A percentile compares a stretch with the other conserved stretches of the same genome.
Conservation (phyloP, 92 coral and sea anemone species). For the Parazoanthus swiftii region DNA sequence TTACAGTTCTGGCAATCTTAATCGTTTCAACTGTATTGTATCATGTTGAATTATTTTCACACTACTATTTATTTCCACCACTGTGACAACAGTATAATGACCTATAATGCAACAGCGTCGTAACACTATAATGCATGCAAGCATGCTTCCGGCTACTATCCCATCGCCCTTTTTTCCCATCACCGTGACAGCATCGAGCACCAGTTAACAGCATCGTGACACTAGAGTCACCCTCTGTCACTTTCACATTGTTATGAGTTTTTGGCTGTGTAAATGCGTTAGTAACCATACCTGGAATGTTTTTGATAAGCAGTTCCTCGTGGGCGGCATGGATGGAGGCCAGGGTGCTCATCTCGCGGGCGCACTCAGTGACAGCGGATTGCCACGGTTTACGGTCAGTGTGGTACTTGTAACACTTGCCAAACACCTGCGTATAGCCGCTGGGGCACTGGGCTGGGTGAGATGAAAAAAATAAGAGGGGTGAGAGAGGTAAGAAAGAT, state of each 20-base stretch:
- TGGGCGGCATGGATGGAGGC: constrained; percentile 57
- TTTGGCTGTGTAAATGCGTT: neutral
- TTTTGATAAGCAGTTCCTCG: constrained; percentile 58
- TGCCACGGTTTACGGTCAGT: constrained; percentile 74
- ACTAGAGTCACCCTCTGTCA: no score
- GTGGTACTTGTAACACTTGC: constrained; percentile 78
- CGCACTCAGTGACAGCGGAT: constrained; percentile 66
- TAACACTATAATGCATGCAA: no score
- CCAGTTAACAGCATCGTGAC: no score
- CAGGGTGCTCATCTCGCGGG: constrained; percentile 70
- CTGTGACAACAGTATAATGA: neutral
- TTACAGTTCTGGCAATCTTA: no score
- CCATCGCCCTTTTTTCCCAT: no score
- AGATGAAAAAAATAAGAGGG: neutral
- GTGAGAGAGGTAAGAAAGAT: no score
- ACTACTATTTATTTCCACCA: neutral
- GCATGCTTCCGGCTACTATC: no score
- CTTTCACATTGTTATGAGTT: neutral
- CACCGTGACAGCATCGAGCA: no score
- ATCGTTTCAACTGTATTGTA: no score
- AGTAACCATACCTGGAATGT: constrained; percentile 41
- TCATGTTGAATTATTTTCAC: no score
- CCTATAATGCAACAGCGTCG: no score
- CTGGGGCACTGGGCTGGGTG: constrained; percentile 58
- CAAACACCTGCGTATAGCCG: constrained; percentile 59